A percentile compares a stretch with the other conserved stretches of the same genome.
These are phyloP conservation scores for Phymatocera aterrima DNA, from an alignment of 2,888 invertebrate species.

Conservation along the genomic window DNA sequence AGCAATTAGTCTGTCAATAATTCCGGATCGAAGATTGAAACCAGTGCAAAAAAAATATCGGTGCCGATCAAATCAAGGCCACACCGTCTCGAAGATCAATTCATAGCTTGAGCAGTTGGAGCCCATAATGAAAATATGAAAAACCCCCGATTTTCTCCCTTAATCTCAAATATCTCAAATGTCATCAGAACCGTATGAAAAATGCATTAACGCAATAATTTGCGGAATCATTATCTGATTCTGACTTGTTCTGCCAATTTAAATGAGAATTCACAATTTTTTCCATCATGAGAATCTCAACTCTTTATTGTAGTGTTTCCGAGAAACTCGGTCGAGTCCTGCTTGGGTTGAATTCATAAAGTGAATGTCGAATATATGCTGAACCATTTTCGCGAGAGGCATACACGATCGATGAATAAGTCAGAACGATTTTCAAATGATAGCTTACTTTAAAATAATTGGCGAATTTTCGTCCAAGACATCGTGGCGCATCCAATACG, in stretches of 20 bases:
- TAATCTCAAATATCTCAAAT: no score
- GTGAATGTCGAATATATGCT: not conserved
- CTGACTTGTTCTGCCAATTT: not conserved
- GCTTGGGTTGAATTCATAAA: no score
- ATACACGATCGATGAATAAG: not conserved
- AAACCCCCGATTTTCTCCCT: no score
- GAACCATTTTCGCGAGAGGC: not conserved
- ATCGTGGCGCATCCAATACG: constrained; percentile 79
- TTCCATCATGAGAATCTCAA: no score
- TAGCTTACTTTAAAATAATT: constrained; percentile 56
- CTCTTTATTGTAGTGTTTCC: no score
- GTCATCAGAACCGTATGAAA: not conserved
- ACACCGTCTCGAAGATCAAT: no score
- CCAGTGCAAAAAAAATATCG: no score
- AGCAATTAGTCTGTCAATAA: no score
- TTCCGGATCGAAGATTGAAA: no score
- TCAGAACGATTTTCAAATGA: not conserved
- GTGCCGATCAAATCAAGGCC: no score
- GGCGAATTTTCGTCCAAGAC: constrained; percentile 59
- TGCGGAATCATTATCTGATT: not conserved
- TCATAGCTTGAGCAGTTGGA: no score
- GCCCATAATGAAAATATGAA: no score
- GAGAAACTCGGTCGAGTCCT: not conserved
- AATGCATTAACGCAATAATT: not conserved
- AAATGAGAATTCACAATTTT: not conserved